Conservation (phyloP, 2,113 vertebrate species). For the Cheirogaleus medius region DNA sequence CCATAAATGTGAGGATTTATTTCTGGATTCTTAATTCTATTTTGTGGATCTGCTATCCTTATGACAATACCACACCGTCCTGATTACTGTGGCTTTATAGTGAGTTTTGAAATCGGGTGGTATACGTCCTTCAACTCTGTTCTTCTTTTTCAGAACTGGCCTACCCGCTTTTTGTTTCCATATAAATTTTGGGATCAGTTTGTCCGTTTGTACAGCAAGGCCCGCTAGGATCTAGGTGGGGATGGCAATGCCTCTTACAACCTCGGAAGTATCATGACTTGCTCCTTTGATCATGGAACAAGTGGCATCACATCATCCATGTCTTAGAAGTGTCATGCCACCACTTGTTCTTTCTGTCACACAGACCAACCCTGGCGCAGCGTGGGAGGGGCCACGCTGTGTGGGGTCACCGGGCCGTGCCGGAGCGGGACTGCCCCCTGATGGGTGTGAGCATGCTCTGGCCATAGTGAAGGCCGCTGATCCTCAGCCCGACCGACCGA, state of each 20-base stretch:
- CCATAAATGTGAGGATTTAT: background rate
- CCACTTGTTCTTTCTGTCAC: background rate
- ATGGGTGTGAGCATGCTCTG: rapidly evolving
- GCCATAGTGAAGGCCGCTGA: background rate
- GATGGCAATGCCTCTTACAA: background rate
- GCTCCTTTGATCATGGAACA: background rate
- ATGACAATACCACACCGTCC: rapidly evolving
- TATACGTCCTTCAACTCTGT: background rate
- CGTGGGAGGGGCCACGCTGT: background rate
- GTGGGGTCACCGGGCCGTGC: rapidly evolving
- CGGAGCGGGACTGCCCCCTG: rapidly evolving
- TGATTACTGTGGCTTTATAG: background rate
- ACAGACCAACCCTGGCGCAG: rapidly evolving
- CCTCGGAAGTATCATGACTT: background rate
- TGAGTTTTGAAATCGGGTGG: background rate
- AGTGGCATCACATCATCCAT: background rate
- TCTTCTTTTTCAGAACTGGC: background rate
- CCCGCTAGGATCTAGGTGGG: background rate
- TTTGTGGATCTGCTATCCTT: background rate
- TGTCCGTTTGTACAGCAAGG: background rate
- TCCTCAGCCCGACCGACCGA: rapidly evolving
- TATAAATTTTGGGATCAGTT: background rate
- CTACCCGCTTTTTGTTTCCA: background rate
- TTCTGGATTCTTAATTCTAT: background rate
- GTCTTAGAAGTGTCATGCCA: background rate